Conservation (phyloP, 2,797 vertebrate genomes). For the Martes flavigula region DNA sequence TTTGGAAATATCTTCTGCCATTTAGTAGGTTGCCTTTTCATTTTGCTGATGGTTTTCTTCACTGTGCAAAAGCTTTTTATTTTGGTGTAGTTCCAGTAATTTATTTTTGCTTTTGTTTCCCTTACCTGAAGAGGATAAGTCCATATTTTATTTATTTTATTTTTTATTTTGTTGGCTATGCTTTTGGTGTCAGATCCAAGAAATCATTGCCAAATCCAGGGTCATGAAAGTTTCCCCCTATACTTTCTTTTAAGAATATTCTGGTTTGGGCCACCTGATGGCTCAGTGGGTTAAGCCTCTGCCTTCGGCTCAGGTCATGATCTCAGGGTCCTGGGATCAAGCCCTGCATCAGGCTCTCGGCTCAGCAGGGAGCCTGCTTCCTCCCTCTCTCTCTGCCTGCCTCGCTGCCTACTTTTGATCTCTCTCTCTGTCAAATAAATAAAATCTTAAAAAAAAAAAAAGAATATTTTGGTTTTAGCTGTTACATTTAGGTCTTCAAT, state of each 20-base stretch:
- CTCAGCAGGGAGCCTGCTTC: too few relatives aligned
- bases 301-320: too few relatives aligned
- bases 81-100: background rate
- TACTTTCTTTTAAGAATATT: background rate
- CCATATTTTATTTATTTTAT: background rate
- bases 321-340: too few relatives aligned
- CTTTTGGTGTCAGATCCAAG: background rate
- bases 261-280: background rate
- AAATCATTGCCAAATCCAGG: background rate
- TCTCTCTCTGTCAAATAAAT: too few relatives aligned
- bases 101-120: background rate
- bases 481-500: conserved; percentile 7
- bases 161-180: background rate
- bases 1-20: background rate
- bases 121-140: background rate
- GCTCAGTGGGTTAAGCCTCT: too few relatives aligned
- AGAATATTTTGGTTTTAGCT: conserved; percentile 5
- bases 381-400: too few relatives aligned
- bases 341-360: too few relatives aligned
- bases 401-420: too few relatives aligned
- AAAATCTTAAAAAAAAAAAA: background rate
- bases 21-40: background rate
- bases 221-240: background rate
- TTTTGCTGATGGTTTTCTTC: background rate
- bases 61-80: background rate